Base-by-base conservation (phyloP, 2,113 vertebrate genomes). In the Calypte anna region DNA sequence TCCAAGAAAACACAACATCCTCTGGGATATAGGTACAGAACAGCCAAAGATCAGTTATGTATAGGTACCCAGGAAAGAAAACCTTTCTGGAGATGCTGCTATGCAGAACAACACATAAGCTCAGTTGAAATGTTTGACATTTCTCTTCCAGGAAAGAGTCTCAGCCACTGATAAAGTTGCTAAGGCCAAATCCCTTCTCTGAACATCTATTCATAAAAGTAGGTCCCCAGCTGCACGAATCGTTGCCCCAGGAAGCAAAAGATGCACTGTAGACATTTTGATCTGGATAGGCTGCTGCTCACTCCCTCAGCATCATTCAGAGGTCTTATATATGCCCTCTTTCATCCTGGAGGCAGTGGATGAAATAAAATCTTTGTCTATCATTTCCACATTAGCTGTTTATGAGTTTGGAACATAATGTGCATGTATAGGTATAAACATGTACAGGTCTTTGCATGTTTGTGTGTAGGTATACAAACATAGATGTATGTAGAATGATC, bases 161-260 rank as follows among this genome's bases (percentile, higher is more conserved):
- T 31, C 57, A 93, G 87, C 48, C 30, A 54, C 7, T 62, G 74
- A 69, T 54, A 33, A 27, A 88, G 74, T 63, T 81, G n/a, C 61
- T 94, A 36, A 6, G 72, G 53, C 57, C 79, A 88, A 86, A 93
- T 80, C 27, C 53, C 21, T 83, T 91, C 76, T 88, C 79, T 51
- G 73, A 90, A 86, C 82, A 81, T 50, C 85, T 93, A 43, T 94
- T 94, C 91, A 96, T 86, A 95, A 94, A 88, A 78, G 53, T 8
- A 88, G n/a, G 50, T 91, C 93, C 82, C 79, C n/a, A 83, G 85
- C 40, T 86, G 72, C 50, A 77, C n/a, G 82, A 90, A 64, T 68
- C 2, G 4, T 83, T 96, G 94, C 90, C 82, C 57, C 79, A 78
- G 94, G 90, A 94, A 91, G 36, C 18, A 43, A 68, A 94, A 93